Conservation (phyloP, 2,113 vertebrate species). For the Cichladusa arquata region DNA sequence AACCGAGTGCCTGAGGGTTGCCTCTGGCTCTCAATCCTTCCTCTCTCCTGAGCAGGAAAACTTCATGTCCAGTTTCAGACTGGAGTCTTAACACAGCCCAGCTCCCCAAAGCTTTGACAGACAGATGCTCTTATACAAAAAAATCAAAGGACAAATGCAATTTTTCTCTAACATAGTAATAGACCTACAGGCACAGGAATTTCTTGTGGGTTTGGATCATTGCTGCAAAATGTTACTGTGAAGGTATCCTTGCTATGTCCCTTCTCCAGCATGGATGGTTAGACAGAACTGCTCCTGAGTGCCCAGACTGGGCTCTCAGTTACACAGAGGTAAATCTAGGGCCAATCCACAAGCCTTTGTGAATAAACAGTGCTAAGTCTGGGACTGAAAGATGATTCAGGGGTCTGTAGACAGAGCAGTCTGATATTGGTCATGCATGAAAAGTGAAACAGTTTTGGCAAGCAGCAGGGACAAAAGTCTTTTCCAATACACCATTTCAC, state of each 20-base stretch:
- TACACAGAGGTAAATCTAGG: constrained; percentile 4
- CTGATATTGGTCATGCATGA: neutral
- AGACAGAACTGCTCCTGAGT: neutral
- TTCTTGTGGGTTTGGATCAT: constrained; percentile 25
- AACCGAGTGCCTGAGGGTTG: neutral
- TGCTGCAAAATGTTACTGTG: neutral
- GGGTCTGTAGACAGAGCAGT: neutral
- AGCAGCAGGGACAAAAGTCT: neutral
- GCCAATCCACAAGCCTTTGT: neutral
- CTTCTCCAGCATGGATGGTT: neutral
- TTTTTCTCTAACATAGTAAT: neutral
- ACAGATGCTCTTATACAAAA: neutral
- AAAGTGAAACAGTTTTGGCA: neutral
- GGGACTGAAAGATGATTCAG: neutral
- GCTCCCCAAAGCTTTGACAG: neutral
- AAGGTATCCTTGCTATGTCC: neutral
- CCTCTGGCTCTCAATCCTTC: neutral
- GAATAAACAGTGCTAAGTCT: neutral
- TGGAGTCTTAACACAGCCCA: neutral
- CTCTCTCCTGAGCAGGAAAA: neutral
- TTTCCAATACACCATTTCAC: neutral
- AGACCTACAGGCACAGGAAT: neutral
- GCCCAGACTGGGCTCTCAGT: neutral
- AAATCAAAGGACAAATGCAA: neutral
- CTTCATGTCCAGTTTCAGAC: neutral